Percentiles rank a stretch among this genome's conserved stretches.
phyloP scores from a whole-genome alignment of 2,113 vertebrate genomes.

The Eurypyga helias region DNA sequence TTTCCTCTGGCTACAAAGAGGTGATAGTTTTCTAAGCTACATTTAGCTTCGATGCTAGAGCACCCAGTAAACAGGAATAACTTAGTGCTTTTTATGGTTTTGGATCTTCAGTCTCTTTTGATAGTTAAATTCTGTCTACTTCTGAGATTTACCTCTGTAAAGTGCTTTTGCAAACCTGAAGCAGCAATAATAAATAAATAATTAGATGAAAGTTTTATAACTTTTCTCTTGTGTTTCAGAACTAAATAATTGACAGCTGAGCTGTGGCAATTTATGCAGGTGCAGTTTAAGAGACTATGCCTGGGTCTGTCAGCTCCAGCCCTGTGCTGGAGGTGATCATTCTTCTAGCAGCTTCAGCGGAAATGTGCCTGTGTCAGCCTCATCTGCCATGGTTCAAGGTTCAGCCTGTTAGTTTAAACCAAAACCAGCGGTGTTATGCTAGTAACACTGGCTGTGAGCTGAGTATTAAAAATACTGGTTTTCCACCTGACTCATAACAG shows the following conservation, averaged over 20 bases:
- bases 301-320: not conserved
- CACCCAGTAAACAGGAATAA: not conserved
- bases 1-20: not conserved
- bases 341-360: not conserved
- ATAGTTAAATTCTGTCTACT: not conserved
- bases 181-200: too few relatives aligned
- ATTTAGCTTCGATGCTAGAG: rapidly evolving
- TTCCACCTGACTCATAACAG: not conserved
- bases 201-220: too few relatives aligned
- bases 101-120: not conserved
- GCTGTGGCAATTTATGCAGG: not conserved
- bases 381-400: not conserved
- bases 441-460: not conserved
- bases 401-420: not conserved
- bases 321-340: not conserved
- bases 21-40: not conserved
- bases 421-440: not conserved
- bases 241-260: not conserved
- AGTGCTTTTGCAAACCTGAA: not conserved
- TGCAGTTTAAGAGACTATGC: not conserved
- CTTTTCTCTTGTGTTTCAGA: not conserved
- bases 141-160: not conserved
- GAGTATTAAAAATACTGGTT: not conserved
- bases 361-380: not conserved
- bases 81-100: not conserved